Base-by-base conservation (phyloP, 2,888 invertebrate genomes). In the Dryadula phaetusa region DNA sequence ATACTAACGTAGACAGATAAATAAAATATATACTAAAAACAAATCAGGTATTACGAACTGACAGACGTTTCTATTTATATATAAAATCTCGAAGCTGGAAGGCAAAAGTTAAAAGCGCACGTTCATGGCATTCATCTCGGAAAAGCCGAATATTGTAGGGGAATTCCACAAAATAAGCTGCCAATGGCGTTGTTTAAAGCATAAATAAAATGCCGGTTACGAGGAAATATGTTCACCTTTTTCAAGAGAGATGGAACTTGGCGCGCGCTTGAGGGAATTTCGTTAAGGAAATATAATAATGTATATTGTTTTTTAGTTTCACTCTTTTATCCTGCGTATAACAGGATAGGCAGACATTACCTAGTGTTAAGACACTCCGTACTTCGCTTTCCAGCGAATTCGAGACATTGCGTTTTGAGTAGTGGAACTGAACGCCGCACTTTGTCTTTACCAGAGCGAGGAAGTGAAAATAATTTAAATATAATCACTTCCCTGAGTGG, bases 161-260 rank as follows among this genome's bases (percentile, higher is more conserved):
- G 46, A 18, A 32, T 60, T 44, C 25, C 52, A 34, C 62, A 67
- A 58, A 70, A 62, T 64, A 47, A 66, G 63, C 70, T 69, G 66
- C 66, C 70, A 66, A 70, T 70, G 66, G 44, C 47, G 40, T 70
- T 67, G 66, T 66, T 54, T 69, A 56, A 69, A 61, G 63, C 69
- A 54, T 66, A 64, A 61, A 64, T 65, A 62, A 68, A 68, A 70
- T 62, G 68, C 46, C 60, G 18, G 28, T 18, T 46, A 8, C 32
- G 44, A 62, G 54, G 68, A 68, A 68, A 70, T 66, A 66, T 70
- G 70, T 40, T 64, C 16, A n/a, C 54, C 49, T 56, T 70, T 56
- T 67, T 53, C 60, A 63, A 12, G n/a, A 32, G 16, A 52, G 28
- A 52, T 52, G 52, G 40, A 64, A 47, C 20, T 22, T 34, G 10